phyloP scores from a whole-genome alignment of 2,113 vertebrate species.

The Eonycteris spelaea region DNA sequence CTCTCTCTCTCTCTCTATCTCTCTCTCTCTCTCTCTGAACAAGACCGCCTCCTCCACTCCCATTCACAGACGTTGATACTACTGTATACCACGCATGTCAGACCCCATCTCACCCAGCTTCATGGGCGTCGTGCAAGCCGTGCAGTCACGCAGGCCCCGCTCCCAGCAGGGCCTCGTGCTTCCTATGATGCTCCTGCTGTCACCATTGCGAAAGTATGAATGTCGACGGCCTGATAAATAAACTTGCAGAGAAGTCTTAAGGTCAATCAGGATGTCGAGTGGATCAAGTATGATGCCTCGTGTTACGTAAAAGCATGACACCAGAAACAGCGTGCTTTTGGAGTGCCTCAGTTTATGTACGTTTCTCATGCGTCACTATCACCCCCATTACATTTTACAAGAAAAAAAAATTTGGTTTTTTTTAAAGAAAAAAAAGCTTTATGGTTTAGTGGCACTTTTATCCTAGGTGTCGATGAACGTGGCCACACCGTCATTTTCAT shows the following conservation, averaged over 20 bases:
- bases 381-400: not conserved
- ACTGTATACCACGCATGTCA: not conserved
- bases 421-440: not conserved
- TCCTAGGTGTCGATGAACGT: not conserved
- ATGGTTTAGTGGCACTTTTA: not conserved
- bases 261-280: not conserved
- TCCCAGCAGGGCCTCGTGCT: too few relatives aligned
- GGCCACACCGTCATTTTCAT: not conserved
- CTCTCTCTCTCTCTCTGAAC: too few relatives aligned
- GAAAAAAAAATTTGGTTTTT: not conserved
- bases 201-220: not conserved
- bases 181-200: not conserved
- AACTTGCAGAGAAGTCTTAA: not conserved
- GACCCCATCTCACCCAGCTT: not conserved
- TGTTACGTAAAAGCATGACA: not conserved
- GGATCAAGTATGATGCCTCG: not conserved
- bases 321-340: not conserved
- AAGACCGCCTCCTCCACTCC: not conserved
- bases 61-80: not conserved
- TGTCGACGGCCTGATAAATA: not conserved
- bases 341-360: not conserved
- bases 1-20: too few relatives aligned
- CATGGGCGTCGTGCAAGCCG: accelerated
- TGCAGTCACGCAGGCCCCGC: too few relatives aligned
- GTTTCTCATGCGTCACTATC: not conserved